These are phyloP conservation scores for Ophiothrix spiculata DNA, from an alignment of 35 echinoderm and acorn worm species.

Conservation along the genomic window DNA sequence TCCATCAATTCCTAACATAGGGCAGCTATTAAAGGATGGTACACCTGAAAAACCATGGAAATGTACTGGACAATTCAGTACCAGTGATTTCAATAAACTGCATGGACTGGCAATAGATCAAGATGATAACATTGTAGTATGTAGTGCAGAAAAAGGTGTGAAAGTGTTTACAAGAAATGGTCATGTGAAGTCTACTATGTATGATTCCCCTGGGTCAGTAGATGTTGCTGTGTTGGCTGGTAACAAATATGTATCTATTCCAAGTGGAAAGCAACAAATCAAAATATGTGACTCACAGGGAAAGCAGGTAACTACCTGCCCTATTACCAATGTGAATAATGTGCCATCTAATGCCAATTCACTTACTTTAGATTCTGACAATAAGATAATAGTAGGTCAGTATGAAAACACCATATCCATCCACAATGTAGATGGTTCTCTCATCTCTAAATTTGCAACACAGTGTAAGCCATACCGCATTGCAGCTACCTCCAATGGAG, in stretches of 20 bases:
- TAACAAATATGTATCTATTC: neutral
- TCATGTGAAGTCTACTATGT: neutral
- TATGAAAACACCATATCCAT: constrained; percentile 9
- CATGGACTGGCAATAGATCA: neutral
- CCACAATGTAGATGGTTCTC: neutral
- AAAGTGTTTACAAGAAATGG: neutral
- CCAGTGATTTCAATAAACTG: neutral
- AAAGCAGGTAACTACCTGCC: neutral
- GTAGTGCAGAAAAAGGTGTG: neutral
- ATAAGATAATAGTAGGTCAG: neutral
- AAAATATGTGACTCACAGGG: neutral
- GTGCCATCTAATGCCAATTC: neutral
- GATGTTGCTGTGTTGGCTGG: neutral
- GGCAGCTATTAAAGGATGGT: neutral
- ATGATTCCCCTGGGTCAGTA: neutral
- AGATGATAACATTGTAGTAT: neutral
- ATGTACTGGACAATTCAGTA: neutral
- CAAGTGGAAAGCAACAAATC: neutral
- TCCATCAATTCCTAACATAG: neutral
- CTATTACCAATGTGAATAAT: neutral
- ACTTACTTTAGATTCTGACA: neutral
- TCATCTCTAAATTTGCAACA: neutral
- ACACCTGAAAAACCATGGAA: neutral
- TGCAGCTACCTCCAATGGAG: neutral
- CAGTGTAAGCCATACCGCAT: neutral